A percentile compares a stretch with the other conserved stretches of the same genome.
Evolutionary conservation across 2,888 invertebrate species (phyloP).

Genomic region (Quadriops clusia): DNA sequence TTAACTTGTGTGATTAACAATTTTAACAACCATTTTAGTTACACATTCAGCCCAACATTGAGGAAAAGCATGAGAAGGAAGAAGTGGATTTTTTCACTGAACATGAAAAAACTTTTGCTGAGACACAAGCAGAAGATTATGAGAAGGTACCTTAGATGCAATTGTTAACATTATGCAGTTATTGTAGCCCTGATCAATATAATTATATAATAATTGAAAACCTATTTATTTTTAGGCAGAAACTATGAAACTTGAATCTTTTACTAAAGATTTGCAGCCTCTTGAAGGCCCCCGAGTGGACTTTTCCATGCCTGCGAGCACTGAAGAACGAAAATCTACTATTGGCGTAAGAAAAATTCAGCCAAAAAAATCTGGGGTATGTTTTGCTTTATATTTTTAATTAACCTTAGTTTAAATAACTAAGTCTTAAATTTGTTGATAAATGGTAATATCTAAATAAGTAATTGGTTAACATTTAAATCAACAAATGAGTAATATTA

Average conservation of each 20-base stretch:
- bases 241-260: constrained; percentile 8
- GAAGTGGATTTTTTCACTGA: constrained; percentile 90
- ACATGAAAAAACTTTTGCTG: no score
- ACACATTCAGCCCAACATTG: constrained; percentile 54
- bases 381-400: constrained; percentile 20
- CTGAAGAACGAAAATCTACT: constrained; percentile 46
- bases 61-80: constrained; percentile 49
- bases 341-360: constrained; percentile 60
- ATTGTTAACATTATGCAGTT: no score
- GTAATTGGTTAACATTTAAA: no score
- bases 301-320: constrained; percentile 18
- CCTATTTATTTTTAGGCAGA: constrained; percentile 5
- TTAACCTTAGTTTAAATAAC: constrained; percentile 6
- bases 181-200: no score
- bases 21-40: no score
- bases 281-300: constrained; percentile 30
- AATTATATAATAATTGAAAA: constrained; percentile 1
- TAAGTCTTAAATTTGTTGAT: no score
- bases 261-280: constrained; percentile 12
- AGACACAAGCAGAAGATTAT: no score
- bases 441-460: no score
- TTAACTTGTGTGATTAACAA: no score
- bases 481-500: no score
- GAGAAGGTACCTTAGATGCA: no score
- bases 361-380: constrained; percentile 57